Conservation (phyloP, 92 coral and sea anemone genomes). For the Isaurus tuberculatus region DNA sequence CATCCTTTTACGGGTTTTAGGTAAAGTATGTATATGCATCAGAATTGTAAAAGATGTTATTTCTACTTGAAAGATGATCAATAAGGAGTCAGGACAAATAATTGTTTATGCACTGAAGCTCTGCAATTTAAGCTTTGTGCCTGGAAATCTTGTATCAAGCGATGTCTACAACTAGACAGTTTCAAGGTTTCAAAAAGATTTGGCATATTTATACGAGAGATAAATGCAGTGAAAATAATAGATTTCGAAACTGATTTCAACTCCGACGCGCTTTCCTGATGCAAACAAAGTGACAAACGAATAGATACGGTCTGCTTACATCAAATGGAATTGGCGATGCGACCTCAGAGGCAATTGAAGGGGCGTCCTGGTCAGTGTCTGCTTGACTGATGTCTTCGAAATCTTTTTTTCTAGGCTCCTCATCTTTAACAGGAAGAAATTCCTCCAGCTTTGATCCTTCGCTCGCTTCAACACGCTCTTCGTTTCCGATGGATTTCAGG, state of each 20-base stretch:
- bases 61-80: background rate
- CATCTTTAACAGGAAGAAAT: slow-evolving; percentile 49
- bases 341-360: slow-evolving; percentile 90
- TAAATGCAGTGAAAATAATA: background rate
- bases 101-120: background rate
- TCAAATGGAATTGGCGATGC: slow-evolving; percentile 89
- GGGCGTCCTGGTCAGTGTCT: slow-evolving; percentile 93
- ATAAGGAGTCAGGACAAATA: background rate
- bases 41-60: background rate
- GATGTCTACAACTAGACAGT: background rate
- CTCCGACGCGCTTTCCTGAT: background rate
- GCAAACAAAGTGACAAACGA: background rate
- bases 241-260: background rate
- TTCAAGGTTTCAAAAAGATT: background rate
- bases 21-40: background rate
- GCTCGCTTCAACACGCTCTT: slow-evolving; percentile 50
- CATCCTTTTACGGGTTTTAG: background rate
- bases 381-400: slow-evolving; percentile 84
- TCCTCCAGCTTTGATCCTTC: slow-evolving; percentile 61
- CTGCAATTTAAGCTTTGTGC: background rate
- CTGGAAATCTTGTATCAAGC: background rate
- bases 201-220: background rate
- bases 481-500: slow-evolving; percentile 49
- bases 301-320: slow-evolving; percentile 52
- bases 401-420: slow-evolving; percentile 46